Conservation (phyloP, 2,797 vertebrate genomes). For the Tauraco hartlaubi region DNA sequence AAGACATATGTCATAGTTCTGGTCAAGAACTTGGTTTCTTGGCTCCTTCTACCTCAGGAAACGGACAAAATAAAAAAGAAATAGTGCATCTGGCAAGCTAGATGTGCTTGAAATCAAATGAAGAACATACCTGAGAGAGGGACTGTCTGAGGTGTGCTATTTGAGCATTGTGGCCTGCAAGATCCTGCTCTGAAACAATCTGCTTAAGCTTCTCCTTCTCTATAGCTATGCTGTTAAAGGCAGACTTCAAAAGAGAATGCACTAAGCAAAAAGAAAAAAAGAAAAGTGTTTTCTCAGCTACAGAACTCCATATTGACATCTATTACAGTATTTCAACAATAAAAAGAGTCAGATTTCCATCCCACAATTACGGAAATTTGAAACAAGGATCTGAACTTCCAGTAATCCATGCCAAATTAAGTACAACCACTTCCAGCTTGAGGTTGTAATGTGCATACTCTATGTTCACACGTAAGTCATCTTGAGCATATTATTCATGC, state of each 20-base stretch:
- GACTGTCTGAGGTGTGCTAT: slow-evolving; percentile 94
- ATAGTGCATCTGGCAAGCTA: background rate
- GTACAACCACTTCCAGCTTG: background rate
- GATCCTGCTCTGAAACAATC: slow-evolving; percentile 94
- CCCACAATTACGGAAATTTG: background rate
- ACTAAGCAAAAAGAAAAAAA: slow-evolving; percentile 79
- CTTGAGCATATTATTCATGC: background rate
- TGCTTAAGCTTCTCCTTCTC: slow-evolving; percentile 99
- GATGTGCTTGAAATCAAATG: background rate
- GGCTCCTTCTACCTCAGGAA: background rate
- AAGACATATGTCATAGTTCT: background rate
- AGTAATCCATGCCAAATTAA: background rate
- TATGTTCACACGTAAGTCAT: background rate
- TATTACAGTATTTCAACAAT: background rate
- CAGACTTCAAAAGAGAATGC: slow-evolving; percentile 97
- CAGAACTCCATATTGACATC: background rate
- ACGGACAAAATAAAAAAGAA: background rate
- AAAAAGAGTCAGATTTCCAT: background rate
- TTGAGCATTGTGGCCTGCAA: slow-evolving; percentile 89
- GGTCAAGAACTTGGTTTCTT: background rate
- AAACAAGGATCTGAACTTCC: background rate
- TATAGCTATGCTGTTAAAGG: slow-evolving; percentile 98
- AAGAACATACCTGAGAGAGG: slow-evolving; percentile 91
- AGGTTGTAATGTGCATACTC: background rate
- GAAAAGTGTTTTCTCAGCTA: background rate